Conservation (phyloP, 2,888 invertebrate genomes). For the Cheilosia soror region DNA sequence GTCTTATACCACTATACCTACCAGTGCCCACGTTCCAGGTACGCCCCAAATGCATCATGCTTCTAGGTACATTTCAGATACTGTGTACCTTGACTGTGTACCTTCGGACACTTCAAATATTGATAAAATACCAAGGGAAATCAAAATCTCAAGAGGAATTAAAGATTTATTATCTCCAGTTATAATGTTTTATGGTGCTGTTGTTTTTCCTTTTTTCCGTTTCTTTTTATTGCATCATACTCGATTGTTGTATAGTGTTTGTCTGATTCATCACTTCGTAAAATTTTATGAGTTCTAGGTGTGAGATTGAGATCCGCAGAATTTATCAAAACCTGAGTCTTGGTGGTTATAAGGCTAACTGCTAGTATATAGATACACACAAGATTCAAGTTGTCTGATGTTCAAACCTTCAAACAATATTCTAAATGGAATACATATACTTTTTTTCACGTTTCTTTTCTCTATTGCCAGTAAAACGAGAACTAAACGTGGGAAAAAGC, state of each 20-base stretch:
- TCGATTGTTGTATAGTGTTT: conserved; percentile 10
- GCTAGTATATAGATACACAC: background rate
- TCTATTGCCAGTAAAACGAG: conserved; percentile 33
- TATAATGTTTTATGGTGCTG: conserved; percentile 32
- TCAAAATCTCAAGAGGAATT: conserved; percentile 16
- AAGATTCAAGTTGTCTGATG: conserved; percentile 26
- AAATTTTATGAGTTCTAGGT: conserved; percentile 51
- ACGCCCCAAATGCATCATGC: too few relatives aligned
- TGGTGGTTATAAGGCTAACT: background rate
- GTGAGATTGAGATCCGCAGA: conserved; percentile 57
- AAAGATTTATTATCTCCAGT: conserved; percentile 33
- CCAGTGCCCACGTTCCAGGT: too few relatives aligned
- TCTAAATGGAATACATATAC: conserved; percentile 51
- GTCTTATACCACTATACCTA: too few relatives aligned
- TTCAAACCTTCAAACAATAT: conserved; percentile 25
- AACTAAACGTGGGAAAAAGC: conserved; percentile 64
- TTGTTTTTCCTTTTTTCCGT: background rate
- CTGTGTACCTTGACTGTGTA: too few relatives aligned
- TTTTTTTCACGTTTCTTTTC: conserved; percentile 16
- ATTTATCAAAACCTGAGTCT: conserved; percentile 54
- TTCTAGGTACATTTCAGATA: too few relatives aligned
- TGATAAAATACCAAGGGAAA: background rate
- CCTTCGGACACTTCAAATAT: conserved; percentile 23
- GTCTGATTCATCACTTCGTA: conserved; percentile 37
- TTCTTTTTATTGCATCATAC: conserved; percentile 39